phyloP scores from a whole-genome alignment of 2,797 vertebrate species.

The Gouania willdenowi region DNA sequence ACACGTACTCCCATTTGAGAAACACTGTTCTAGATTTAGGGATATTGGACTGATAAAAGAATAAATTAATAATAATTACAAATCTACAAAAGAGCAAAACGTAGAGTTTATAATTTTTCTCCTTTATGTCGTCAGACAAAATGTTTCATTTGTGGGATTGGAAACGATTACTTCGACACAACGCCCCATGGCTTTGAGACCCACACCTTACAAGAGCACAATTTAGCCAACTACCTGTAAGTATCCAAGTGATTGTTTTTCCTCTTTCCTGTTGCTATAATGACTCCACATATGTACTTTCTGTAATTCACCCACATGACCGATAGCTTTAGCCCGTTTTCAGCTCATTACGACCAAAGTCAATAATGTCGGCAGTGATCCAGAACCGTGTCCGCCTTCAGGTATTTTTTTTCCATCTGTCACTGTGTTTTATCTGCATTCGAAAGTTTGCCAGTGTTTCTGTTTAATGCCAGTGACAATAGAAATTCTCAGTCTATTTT shows the following conservation, averaged over 20 bases:
- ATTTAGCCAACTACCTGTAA: conserved; percentile 98
- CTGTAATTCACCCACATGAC: conserved; percentile 33
- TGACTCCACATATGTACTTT: too few relatives aligned
- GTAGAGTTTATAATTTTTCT: conserved; percentile 30
- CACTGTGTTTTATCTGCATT: conserved; percentile 10
- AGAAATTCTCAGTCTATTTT: conserved; percentile 48
- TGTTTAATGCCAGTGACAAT: conserved; percentile 25
- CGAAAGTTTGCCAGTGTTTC: conserved; percentile 9
- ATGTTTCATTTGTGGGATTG: conserved; percentile 98
- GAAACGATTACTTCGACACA: conserved; percentile 98
- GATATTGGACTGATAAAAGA: too few relatives aligned
- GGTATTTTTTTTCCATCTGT: conserved; percentile 26
- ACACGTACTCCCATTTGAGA: too few relatives aligned
- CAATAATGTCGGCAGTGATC: conserved; percentile 24
- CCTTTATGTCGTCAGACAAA: conserved; percentile 92
- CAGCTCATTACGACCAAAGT: conserved; percentile 13
- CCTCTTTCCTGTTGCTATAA: neutral
- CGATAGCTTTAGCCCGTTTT: conserved; percentile 22
- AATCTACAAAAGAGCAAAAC: too few relatives aligned
- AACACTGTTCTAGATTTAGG: too few relatives aligned
- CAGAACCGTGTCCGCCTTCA: conserved; percentile 34
- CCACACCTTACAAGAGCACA: conserved; percentile 98
- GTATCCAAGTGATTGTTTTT: too few relatives aligned
- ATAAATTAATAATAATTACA: too few relatives aligned
- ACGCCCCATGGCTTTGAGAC: conserved; percentile 97